Evolutionary conservation across 2,888 invertebrate species (phyloP), one percentile per base, ranked within the genome.

Genomic region (Timema podura): DNA sequence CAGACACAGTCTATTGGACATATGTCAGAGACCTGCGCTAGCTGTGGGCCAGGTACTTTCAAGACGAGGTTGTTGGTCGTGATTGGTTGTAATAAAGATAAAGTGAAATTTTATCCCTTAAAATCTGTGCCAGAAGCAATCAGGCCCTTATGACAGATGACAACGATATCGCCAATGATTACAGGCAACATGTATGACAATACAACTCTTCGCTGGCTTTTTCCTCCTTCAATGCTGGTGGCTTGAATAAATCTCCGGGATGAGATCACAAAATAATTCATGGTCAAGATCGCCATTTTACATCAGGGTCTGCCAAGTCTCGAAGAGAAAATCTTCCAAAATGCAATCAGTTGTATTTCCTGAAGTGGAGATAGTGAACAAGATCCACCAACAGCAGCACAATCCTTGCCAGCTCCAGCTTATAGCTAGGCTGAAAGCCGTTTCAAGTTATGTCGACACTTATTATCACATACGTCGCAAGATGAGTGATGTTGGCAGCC

Each of bases 331-430:
- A 8, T 9, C 16, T 9, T 7, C 59, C 59, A 44, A 9, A 45
- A 8, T 59, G 45, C 59, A 59, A 59, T 30, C 59, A 59, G 45
- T 30, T 59, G 16, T 59, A 59, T 45, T 59, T 59, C 13, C 30
- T 16, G 59, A 59, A 44, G 16, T 59, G 7, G 59, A 59, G 30
- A 45, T 10, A 1, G 59, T 45, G 10, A 59, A 59, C 13, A 13
- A 9, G 30, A 45, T 13, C 13, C 5, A 45, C 8, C 44, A 10
- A 5, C 15, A 16, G 1, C 8, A 59, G 30, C 16, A 59, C 16
- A 5, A 30, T 30, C 59, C 59, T 30, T 59, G 16, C 8, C 59
- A 16, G 59, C 0, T 59, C 11, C 10, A 8, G 5, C 30, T 59
- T 59, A 5, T 59, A 11, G 59, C 30, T 8, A 8, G 13, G 59